A percentile compares a stretch with the other conserved stretches of the same genome.
phyloP scores from a whole-genome alignment of 1,140 invertebrate genomes.

The Argopecten irradians region DNA sequence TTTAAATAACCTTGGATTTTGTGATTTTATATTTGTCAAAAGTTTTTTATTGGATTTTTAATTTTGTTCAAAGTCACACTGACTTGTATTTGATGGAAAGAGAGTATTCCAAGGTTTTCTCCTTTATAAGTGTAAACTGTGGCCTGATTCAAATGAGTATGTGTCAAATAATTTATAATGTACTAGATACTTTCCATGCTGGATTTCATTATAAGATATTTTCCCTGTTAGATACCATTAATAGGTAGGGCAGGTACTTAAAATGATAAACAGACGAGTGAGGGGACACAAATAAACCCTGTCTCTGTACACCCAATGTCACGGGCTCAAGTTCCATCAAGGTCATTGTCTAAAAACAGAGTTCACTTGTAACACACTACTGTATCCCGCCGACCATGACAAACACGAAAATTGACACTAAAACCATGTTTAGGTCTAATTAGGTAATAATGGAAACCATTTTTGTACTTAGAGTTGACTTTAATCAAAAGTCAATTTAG shows the following conservation, averaged over 20 bases:
- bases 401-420: not conserved
- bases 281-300: conserved; percentile 6
- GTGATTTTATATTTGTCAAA: not conserved
- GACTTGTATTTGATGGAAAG: not conserved
- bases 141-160: not conserved
- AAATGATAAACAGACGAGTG: not conserved
- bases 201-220: not conserved
- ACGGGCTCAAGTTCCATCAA: not conserved
- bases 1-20: not conserved
- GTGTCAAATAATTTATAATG: not conserved
- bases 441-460: not conserved
- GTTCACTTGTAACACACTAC: not conserved
- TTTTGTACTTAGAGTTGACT: not conserved
- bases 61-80: not conserved
- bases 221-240: not conserved
- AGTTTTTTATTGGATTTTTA: not conserved
- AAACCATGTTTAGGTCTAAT: conserved; percentile 3
- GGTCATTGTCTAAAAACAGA: not conserved
- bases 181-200: not conserved
- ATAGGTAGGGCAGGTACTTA: not conserved
- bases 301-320: not conserved
- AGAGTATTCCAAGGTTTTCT: not conserved
- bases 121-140: not conserved
- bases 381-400: not conserved
- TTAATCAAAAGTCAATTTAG: not conserved